phyloP scores from a whole-genome alignment of 2,797 vertebrate species.

The Lithobates pipiens region DNA sequence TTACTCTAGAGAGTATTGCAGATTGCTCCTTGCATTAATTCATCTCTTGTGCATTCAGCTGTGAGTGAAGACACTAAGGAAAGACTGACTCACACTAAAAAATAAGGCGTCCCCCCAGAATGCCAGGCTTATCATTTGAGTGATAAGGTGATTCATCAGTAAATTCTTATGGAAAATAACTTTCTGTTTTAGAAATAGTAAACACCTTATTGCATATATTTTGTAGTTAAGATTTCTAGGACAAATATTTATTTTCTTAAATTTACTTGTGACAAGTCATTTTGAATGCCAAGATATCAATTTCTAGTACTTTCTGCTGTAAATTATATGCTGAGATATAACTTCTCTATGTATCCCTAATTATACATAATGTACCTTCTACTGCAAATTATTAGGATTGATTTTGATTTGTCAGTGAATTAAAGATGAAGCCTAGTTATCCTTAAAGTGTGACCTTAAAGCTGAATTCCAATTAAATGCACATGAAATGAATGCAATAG shows the following conservation, averaged over 20 bases:
- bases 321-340: too few species aligned
- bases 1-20: constrained; percentile 13
- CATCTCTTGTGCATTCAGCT: constrained; percentile 22
- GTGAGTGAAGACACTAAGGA: constrained; percentile 17
- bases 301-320: too few species aligned
- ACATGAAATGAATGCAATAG: too few species aligned
- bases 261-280: too few species aligned
- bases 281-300: too few species aligned
- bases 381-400: too few species aligned
- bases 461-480: too few species aligned
- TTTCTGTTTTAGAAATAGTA: background rate
- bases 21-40: constrained; percentile 30
- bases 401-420: too few species aligned
- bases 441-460: too few species aligned
- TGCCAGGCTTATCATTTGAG: background rate
- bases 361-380: too few species aligned
- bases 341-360: too few species aligned
- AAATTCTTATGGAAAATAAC: background rate
- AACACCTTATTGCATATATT: background rate
- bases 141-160: background rate
- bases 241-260: background rate
- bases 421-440: too few species aligned
- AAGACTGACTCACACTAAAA: constrained; percentile 5
- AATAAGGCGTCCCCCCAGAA: background rate
- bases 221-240: background rate